Evolutionary conservation across 2,888 invertebrate genomes (phyloP), one percentile per base, ranked within the genome.

Genomic region (Trisateles emortualis): DNA sequence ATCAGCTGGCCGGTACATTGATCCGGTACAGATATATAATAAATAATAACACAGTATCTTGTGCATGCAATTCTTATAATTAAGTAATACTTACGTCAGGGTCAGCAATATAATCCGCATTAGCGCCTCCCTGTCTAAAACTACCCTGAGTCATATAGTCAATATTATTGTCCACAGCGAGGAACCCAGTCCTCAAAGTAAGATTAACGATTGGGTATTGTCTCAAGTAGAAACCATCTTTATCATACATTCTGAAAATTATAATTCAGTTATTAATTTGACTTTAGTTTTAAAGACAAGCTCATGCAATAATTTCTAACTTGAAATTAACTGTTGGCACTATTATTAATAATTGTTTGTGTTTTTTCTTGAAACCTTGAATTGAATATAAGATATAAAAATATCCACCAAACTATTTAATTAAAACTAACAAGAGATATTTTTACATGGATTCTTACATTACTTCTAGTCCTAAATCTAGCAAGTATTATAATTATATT

Each of bases 71-170:
- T 32, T 11, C 32, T 11, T n/a, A 32, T 9, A n/a, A 11, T 11
- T 1, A 8, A 14, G 5, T 17, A 10, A 13, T 36, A 73, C 85
- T 82, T 64, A 87, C 87, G 57, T 84, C 83, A 16, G 85, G 85
- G 68, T 89, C 87, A 6, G 86, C 78, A 5, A 78, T 59, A 16
- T 88, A 78, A 53, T 88, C 87, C 19, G 75, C 54, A 13, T 83
- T 77, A 1, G 78, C 89, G 19, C 76, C 63, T 0, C 80, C 76
- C 52, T 90, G 90, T 60, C 87, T 82, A 24, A 86, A 84, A 10
- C 70, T 68, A 0, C 88, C 88, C 44, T 86, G 87, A 0, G 88
- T 87, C 1, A 87, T 61, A 11, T 78, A 75, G 17, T 84, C 84
- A 2, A 89, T 66, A 32, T 84, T 80, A 44, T 84, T 69, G 4